Conservation (phyloP, 2,113 vertebrate genomes). For the Numida meleagris region DNA sequence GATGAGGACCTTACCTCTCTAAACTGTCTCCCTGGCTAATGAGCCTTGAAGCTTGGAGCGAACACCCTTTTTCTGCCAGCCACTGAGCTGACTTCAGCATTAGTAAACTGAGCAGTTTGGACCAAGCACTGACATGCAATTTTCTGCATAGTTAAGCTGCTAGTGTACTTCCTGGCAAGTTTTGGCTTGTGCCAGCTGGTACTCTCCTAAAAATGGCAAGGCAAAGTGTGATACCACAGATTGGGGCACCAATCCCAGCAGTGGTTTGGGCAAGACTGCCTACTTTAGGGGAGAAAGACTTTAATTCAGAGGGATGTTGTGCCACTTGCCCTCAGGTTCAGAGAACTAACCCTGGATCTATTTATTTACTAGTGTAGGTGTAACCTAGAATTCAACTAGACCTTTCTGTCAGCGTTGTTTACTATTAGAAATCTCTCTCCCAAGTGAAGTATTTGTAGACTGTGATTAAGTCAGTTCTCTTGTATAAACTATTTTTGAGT, state of each 20-base stretch:
- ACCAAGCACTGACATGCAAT: not conserved
- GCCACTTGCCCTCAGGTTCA: not conserved
- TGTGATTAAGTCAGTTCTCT: slow-evolving; percentile 33
- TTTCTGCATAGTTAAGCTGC: not conserved
- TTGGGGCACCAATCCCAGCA: not conserved
- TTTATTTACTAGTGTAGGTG: slow-evolving; percentile 55
- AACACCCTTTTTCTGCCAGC: not conserved
- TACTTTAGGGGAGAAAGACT: not conserved
- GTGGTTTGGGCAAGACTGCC: not conserved
- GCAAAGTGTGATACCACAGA: not conserved
- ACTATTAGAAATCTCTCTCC: slow-evolving; percentile 29
- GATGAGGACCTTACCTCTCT: not conserved
- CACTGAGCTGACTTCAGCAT: not conserved
- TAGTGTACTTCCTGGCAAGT: not conserved
- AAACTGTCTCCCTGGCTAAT: not conserved
- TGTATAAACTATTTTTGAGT: slow-evolving; percentile 40
- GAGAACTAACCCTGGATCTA: not conserved
- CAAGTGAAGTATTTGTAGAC: slow-evolving; percentile 31
- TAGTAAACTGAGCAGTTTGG: not conserved
- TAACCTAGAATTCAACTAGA: not conserved
- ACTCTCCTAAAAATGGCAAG: not conserved
- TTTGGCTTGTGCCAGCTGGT: not conserved
- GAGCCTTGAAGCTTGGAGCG: fast-evolving
- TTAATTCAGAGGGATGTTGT: not conserved
- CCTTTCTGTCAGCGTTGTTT: slow-evolving; percentile 34